These are phyloP conservation scores for Sphinx pinastri DNA, from an alignment of 2,888 invertebrate species.

Conservation along the genomic window DNA sequence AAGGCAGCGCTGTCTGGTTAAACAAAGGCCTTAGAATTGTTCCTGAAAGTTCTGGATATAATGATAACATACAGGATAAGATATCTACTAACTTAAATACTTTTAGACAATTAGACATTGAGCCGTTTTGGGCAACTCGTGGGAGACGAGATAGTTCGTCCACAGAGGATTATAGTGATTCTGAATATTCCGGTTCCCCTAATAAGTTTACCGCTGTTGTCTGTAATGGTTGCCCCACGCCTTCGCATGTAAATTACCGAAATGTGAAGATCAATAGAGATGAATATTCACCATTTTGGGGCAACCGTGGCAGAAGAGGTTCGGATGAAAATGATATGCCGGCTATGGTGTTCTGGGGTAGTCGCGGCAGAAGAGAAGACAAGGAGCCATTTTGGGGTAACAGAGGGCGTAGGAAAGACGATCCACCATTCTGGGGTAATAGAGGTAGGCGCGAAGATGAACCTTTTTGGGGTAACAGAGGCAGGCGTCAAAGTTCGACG, in stretches of 20 bases:
- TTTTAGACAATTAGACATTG: slow-evolving; percentile 25
- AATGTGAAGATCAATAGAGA: slow-evolving; percentile 47
- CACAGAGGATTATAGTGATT: slow-evolving; percentile 47
- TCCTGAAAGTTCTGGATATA: slow-evolving; percentile 35
- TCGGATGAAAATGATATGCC: slow-evolving; percentile 45
- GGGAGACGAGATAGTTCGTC: slow-evolving; percentile 62
- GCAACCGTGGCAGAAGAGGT: slow-evolving; percentile 52
- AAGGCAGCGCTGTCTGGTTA: slow-evolving; percentile 58
- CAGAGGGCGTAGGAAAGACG: slow-evolving; percentile 44
- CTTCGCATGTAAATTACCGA: slow-evolving; percentile 34
- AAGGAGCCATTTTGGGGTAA: slow-evolving; percentile 56
- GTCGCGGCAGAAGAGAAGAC: slow-evolving; percentile 56
- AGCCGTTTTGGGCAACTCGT: slow-evolving; percentile 72
- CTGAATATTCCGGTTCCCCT: not conserved
- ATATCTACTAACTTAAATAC: not conserved
- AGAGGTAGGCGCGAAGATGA: slow-evolving; percentile 42
- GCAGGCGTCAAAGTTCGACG: slow-evolving; percentile 37
- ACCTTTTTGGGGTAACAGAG: slow-evolving; percentile 46
- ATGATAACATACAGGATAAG: slow-evolving; percentile 4
- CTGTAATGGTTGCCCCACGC: slow-evolving; percentile 21
- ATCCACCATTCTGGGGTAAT: slow-evolving; percentile 50
- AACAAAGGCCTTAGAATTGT: slow-evolving; percentile 56
- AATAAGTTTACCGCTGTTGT: not conserved
- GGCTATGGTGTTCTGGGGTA: slow-evolving; percentile 63
- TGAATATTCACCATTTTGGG: slow-evolving; percentile 61